A percentile compares a stretch with the other conserved stretches of the same genome.
phyloP scores from a whole-genome alignment of 2,888 invertebrate species.

The Chrysomela aeneicollis region DNA sequence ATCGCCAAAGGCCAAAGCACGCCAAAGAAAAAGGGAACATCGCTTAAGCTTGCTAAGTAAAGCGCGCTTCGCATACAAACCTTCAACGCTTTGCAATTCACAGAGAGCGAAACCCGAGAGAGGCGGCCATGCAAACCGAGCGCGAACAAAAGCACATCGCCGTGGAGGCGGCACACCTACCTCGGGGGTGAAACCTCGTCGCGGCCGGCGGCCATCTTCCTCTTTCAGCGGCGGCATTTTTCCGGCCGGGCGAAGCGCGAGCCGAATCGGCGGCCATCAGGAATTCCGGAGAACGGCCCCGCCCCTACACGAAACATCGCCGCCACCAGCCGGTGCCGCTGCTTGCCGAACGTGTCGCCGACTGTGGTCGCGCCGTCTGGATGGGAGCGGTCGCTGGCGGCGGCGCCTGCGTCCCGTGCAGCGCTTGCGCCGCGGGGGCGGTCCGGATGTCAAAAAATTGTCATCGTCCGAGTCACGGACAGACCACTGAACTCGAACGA shows the following conservation, averaged over 20 bases:
- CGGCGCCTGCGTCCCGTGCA: conserved; percentile 48
- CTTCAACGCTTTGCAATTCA: too few relatives aligned
- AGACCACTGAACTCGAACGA: too few relatives aligned
- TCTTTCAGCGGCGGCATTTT: conserved; percentile 28
- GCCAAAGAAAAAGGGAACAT: too few relatives aligned
- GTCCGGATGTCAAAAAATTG: too few relatives aligned
- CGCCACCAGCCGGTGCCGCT: conserved; percentile 54
- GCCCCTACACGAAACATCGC: conserved; percentile 61
- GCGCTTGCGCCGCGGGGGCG: conserved; percentile 22
- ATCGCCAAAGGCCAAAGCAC: too few relatives aligned
- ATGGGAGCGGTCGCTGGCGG: conserved; percentile 65
- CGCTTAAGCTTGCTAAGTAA: too few relatives aligned
- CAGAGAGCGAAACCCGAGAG: too few relatives aligned
- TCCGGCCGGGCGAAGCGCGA: conserved; percentile 20
- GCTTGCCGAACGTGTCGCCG: conserved; percentile 59
- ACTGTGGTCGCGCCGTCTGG: conserved; percentile 65
- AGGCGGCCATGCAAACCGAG: too few relatives aligned
- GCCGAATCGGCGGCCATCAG: too few relatives aligned
- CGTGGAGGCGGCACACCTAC: conserved; percentile 24
- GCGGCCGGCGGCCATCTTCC: conserved; percentile 58
- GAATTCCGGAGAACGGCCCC: conserved; percentile 52
- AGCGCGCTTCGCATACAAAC: too few relatives aligned
- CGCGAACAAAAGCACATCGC: too few relatives aligned
- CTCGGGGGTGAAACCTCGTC: conserved; percentile 49
- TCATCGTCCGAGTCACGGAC: too few relatives aligned